A percentile compares a stretch with the other conserved stretches of the same genome.
Conservation (phyloP, 2,113 vertebrate species). For the Periophthalmus modestus region DNA sequence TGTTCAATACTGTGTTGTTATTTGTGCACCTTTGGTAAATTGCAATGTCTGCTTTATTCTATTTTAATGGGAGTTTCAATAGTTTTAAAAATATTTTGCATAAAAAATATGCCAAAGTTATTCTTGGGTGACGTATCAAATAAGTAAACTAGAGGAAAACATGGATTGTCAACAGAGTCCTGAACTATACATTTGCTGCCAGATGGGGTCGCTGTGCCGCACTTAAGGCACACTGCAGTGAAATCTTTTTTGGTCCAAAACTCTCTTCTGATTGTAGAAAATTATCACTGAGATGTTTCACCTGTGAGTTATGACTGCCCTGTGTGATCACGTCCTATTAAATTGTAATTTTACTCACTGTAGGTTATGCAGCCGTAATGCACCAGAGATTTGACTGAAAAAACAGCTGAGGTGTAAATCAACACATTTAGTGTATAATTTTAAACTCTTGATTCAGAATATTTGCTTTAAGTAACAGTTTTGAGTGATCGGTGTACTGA, state of each 20-base stretch:
- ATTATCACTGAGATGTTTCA: conserved; percentile 37
- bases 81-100: conserved; percentile 61
- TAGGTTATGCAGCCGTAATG: conserved; percentile 38
- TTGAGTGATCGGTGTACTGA: conserved; percentile 53
- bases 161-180: conserved; percentile 37
- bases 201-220: conserved; percentile 1
- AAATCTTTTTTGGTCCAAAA: neutral
- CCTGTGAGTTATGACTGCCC: conserved; percentile 35
- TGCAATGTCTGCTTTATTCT: conserved; percentile 61
- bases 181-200: neutral
- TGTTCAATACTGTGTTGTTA: conserved; percentile 63
- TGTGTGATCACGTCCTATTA: conserved; percentile 40
- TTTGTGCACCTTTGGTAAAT: conserved; percentile 53
- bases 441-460: conserved; percentile 19
- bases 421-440: conserved; percentile 21
- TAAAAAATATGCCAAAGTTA: conserved; percentile 69
- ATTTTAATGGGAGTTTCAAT: conserved; percentile 62
- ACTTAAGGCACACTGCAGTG: neutral
- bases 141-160: conserved; percentile 29
- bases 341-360: conserved; percentile 42
- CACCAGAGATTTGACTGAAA: conserved; percentile 17
- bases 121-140: conserved; percentile 50
- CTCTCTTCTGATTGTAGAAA: conserved; percentile 12
- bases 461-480: conserved; percentile 47
- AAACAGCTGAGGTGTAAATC: conserved; percentile 18